Percentiles rank a stretch among this genome's conserved stretches.
Conservation (phyloP, 2,113 vertebrate species). For the Merops nubicus region DNA sequence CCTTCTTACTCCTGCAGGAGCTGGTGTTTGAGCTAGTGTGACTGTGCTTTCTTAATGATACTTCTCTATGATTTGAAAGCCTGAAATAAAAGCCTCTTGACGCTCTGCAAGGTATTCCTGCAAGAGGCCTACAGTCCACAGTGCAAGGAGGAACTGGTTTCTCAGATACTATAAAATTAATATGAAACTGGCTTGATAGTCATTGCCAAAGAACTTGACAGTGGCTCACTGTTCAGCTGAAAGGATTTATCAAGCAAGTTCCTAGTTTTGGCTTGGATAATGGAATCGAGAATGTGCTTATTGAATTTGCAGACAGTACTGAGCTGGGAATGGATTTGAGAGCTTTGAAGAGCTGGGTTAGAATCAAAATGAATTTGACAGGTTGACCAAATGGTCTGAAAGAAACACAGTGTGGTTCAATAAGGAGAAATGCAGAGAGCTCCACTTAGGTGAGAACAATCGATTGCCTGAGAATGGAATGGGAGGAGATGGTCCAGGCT, state of each 20-base stretch:
- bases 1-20: neutral
- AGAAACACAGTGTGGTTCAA: neutral
- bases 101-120: neutral
- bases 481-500: neutral
- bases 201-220: neutral
- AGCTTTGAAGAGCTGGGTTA: constrained; percentile 21
- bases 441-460: neutral
- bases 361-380: neutral
- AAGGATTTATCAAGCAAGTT: constrained; percentile 7
- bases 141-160: neutral
- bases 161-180: neutral
- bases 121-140: neutral
- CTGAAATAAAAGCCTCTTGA: neutral
- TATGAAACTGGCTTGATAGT: neutral
- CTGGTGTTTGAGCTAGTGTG: neutral
- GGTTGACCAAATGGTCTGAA: neutral
- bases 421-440: neutral
- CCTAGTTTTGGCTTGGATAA: constrained; percentile 25
- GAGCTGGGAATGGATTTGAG: neutral
- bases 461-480: rapidly evolving
- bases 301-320: neutral
- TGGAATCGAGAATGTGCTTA: constrained; percentile 4
- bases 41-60: neutral
- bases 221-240: constrained; percentile 18
- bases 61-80: neutral